Conservation (phyloP, 2,888 invertebrate genomes). For the Pachycephus smyrnensis region DNA sequence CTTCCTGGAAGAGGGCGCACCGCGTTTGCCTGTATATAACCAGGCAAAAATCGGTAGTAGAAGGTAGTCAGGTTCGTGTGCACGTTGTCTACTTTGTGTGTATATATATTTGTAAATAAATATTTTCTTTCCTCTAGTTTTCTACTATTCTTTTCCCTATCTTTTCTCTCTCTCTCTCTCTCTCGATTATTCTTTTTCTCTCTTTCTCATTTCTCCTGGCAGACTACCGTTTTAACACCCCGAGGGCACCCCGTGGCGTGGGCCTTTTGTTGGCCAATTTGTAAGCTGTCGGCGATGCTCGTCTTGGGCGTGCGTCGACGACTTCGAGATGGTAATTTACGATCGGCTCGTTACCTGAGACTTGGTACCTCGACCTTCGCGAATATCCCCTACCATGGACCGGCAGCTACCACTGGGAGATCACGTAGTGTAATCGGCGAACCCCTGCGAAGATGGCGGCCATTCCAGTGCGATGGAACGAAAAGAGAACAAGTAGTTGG, state of each 20-base stretch:
- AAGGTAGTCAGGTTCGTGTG: background rate
- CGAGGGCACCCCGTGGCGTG: conserved; percentile 25
- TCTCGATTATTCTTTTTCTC: conserved; percentile 5
- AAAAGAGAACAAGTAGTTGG: background rate
- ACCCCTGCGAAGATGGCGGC: background rate
- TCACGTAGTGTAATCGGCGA: background rate
- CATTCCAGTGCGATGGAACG: background rate
- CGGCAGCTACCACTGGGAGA: background rate
- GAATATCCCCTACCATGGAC: background rate
- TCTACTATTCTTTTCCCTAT: conserved; percentile 15
- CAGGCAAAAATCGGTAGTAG: conserved; percentile 16
- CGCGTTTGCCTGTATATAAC: conserved; percentile 4
- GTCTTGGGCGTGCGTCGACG: conserved; percentile 5
- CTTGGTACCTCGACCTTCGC: background rate
- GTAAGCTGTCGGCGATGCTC: conserved; percentile 40
- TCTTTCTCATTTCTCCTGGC: conserved; percentile 4
- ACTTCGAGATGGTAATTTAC: background rate
- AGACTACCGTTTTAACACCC: conserved; percentile 17
- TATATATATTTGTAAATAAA: too few relatives aligned
- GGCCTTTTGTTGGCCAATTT: conserved; percentile 45
- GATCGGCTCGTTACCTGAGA: background rate
- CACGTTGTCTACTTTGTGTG: background rate
- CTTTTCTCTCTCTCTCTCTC: conserved; percentile 10
- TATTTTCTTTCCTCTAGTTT: background rate
- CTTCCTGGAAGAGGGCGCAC: conserved; percentile 35